A percentile compares a stretch with the other conserved stretches of the same genome.
Conservation (phyloP, 2,888 invertebrate genomes). For the Apoda limacodes region DNA sequence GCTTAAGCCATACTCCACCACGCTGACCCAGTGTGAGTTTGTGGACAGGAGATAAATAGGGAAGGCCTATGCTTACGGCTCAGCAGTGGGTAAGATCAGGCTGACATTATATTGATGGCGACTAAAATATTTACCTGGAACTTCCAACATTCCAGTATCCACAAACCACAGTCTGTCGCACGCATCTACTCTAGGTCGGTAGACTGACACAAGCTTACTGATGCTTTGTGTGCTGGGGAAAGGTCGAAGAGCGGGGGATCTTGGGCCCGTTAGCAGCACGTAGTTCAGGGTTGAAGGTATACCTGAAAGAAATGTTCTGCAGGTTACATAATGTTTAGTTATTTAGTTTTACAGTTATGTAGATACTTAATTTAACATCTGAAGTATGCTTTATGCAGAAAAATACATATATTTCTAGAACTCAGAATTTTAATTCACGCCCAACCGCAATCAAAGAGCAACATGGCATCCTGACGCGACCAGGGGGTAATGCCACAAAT, state of each 20-base stretch:
- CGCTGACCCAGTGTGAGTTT: no score
- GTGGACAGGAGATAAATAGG: no score
- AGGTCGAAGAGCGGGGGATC: slow-evolving; percentile 36
- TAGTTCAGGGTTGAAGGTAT: slow-evolving; percentile 74
- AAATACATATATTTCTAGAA: no score
- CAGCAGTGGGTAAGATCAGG: no score
- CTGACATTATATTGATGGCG: no score
- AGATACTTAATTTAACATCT: neutral
- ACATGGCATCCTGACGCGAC: no score
- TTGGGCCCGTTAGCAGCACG: slow-evolving; percentile 29
- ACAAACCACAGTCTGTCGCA: slow-evolving; percentile 83
- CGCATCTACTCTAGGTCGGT: slow-evolving; percentile 77
- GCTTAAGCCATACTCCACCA: no score
- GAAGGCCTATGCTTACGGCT: no score
- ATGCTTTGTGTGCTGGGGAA: slow-evolving; percentile 30
- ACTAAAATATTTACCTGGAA: slow-evolving; percentile 67
- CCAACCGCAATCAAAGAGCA: no score
- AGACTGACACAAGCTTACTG: slow-evolving; percentile 71
- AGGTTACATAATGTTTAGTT: neutral
- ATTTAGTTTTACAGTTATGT: neutral
- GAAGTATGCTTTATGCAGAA: no score
- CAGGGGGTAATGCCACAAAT: no score
- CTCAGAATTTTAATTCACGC: no score
- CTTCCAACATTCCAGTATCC: slow-evolving; percentile 80
- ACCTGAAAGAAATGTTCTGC: slow-evolving; percentile 36